A percentile compares a stretch with the other conserved stretches of the same genome.
These are phyloP conservation scores for Myotis vivesi DNA, from an alignment of 2,797 vertebrate species.

Conservation along the genomic window DNA sequence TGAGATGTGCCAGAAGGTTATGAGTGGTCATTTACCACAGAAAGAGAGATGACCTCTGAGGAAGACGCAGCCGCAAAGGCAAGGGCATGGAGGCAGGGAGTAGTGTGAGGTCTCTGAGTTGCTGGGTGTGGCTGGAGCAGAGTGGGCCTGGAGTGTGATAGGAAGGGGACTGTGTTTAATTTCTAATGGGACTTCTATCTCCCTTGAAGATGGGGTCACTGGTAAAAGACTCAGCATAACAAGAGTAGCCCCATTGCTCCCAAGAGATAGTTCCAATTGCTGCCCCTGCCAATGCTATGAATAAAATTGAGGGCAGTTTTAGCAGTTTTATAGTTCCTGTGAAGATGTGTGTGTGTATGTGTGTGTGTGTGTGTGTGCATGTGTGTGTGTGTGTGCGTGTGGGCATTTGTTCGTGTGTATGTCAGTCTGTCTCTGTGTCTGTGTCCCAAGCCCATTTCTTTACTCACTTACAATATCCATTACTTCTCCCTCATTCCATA, in stretches of 20 bases:
- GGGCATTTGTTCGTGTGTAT: no score
- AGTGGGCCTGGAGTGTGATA: neutral
- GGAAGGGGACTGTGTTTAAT: neutral
- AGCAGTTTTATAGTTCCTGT: neutral
- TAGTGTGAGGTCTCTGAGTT: neutral
- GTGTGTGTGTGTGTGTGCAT: neutral
- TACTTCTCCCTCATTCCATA: neutral
- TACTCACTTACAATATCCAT: neutral
- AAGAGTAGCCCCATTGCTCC: neutral
- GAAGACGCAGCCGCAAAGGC: neutral
- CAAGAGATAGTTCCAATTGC: neutral
- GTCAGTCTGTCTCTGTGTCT: neutral
- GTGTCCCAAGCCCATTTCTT: neutral
- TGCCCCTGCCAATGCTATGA: neutral
- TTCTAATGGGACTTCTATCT: neutral
- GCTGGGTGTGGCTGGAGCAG: neutral
- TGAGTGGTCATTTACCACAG: neutral
- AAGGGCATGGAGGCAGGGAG: neutral
- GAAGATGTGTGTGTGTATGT: neutral
- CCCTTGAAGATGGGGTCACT: neutral
- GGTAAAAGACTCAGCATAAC: neutral
- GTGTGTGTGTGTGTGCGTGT: neutral
- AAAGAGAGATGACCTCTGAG: neutral
- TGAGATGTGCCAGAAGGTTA: conserved; percentile 5
- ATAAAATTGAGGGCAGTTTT: neutral